Base-by-base conservation (phyloP, 2,113 vertebrate species). In the Atrichornis clamosus region DNA sequence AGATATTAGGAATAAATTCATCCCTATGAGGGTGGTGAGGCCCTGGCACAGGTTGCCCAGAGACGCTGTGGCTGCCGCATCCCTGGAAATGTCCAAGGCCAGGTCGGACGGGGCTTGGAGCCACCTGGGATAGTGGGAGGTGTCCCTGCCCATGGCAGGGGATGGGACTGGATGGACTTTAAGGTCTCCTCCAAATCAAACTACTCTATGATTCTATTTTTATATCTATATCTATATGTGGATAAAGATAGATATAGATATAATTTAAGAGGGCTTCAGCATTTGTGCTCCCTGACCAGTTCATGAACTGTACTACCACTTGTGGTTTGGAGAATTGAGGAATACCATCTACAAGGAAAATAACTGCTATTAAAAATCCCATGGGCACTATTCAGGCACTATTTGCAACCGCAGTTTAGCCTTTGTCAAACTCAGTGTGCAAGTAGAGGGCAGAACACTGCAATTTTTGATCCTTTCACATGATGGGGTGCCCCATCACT, bases 131-230 rank as follows among this genome's bases (percentile, higher is more conserved):
- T 4, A 30, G n/a, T 9, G 39, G 39, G 0, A 87, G 47, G 7
- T 33, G 55, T 23, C 63, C 52, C n/a, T 41, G 28, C 47, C 15
- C 73, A 7, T 8, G 47, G 47, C 19, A 5, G 26, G 30, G 15
- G 28, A 3, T 35, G 21, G 67, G 1, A 32, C 5, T 13, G 14
- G 14, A 12, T 50, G 27, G 0, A 0, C 2, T 65, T 81, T 33
- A 44, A 52, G 1, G 4, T 52, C 44, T 6, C 37, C 41, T 74
- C 77, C 33, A 65, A 11, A 12, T 19, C 33, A 52, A 82, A 53
- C 23, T 13, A 21, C n/a, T 46, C 22, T 18, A 21, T n/a, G 35
- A 63, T 47, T 49, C 30, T 59, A 42, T 35, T 33, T 33, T 55
- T 16, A 24, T 37, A 41, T 41, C 10, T 41, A 41, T 41, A 41